Evolutionary conservation across 2,113 vertebrate genomes (phyloP), one percentile per base, ranked within the genome.

Genomic region (Coptodon rendalli): DNA sequence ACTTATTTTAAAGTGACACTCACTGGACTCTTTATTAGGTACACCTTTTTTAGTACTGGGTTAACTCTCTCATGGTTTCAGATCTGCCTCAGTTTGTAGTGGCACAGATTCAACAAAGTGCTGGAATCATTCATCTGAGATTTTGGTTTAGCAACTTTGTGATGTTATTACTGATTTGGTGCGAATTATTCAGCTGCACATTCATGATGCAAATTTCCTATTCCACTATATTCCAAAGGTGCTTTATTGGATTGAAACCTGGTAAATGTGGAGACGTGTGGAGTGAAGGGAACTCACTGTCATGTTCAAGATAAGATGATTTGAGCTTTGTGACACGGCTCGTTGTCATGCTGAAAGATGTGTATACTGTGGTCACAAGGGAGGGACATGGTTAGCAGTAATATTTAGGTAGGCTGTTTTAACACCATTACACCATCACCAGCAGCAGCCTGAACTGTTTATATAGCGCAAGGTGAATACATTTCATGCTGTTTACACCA

Each of bases 181-280:
- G 19, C 19, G 0, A 8, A 22, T 40, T 8, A 3, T 13, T 68
- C 1, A 0, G 36, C 63, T 68, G 36, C 1, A 0, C n/a, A 40
- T 40, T 38, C 38, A 71, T 71, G n/a, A 45, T 27, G 66, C 12
- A 45, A 73, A 45, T 73, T 43, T 73, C 8, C 22, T 43, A 24
- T 71, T 71, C 38, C 36, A 43, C 19, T 48, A 29, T 27, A 73
- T 45, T 27, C 40, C 40, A 73, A 27, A 48, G 9, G 22, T 73
- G 68, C 40, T 48, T 27, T 76, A 7, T 45, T 29, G 6, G 40
- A 29, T 76, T 29, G 40, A 76, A 45, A 73, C 22, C 68, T 17
- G 4, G 40, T 48, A 40, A 48, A 9, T 19, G 14, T 19, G 24
- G 9, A 29, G 14, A 29, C 9, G 3, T 50, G 16, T 31, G 27